These are phyloP conservation scores for Parascotia fuliginaria DNA, from an alignment of 2,888 invertebrate species.

Conservation along the genomic window DNA sequence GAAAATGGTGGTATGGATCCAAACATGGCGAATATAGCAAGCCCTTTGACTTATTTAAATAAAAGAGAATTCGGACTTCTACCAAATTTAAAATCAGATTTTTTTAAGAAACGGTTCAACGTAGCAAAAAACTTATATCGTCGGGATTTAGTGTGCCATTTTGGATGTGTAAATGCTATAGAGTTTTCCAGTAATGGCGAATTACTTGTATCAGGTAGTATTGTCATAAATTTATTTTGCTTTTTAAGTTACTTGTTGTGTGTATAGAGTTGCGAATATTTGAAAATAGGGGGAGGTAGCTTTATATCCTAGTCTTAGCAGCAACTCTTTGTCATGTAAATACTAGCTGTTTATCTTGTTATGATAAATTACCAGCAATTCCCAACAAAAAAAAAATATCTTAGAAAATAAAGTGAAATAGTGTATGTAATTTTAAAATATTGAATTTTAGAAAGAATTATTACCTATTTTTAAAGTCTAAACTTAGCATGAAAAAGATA, in stretches of 20 bases:
- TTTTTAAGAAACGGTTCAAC: slow-evolving; percentile 87
- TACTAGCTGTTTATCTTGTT: too few relatives aligned
- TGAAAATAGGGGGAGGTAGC: too few relatives aligned
- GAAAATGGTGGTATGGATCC: slow-evolving; percentile 76
- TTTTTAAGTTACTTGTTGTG: not conserved
- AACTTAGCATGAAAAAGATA: too few relatives aligned
- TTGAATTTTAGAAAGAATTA: too few relatives aligned
- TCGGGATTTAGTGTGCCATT: slow-evolving; percentile 95
- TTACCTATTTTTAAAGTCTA: too few relatives aligned
- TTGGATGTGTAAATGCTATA: slow-evolving; percentile 98
- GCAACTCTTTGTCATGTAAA: too few relatives aligned
- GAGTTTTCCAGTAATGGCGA: slow-evolving; percentile 96
- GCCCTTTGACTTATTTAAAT: slow-evolving; percentile 86
- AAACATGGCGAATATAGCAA: slow-evolving; percentile 82
- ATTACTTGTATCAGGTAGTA: slow-evolving; percentile 94
- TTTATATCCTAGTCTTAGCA: too few relatives aligned
- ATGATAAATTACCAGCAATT: too few relatives aligned
- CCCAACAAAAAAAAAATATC: too few relatives aligned
- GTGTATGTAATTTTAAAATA: too few relatives aligned
- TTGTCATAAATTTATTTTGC: not conserved
- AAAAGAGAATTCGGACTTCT: slow-evolving; percentile 87
- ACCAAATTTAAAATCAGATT: slow-evolving; percentile 84
- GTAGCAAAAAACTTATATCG: slow-evolving; percentile 91
- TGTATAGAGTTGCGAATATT: not conserved
- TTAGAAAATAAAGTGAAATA: too few relatives aligned